Percentiles rank a stretch among this genome's conserved stretches.
These are phyloP conservation scores for Merops nubicus DNA, from an alignment of 2,113 vertebrate genomes.

Conservation along the genomic window DNA sequence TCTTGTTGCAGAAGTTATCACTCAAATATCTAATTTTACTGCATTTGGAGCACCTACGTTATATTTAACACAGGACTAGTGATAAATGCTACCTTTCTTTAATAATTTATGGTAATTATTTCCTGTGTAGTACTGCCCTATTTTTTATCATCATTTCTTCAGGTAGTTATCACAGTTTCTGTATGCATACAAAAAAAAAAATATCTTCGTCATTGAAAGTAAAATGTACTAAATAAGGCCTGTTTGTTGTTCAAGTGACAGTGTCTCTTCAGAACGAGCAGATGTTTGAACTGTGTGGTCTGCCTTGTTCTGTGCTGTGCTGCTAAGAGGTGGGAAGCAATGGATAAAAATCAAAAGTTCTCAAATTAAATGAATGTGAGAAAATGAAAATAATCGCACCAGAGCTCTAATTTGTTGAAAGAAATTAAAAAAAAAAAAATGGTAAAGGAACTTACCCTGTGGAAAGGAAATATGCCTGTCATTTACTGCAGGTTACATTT, in stretches of 20 bases:
- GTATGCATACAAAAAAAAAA: not conserved
- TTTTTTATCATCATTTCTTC: not conserved
- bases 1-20: not conserved
- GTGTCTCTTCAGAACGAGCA: constrained; percentile 44
- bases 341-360: constrained; percentile 47
- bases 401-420: constrained; percentile 13
- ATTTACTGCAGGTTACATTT: not conserved
- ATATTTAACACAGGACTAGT: not conserved
- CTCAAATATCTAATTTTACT: constrained; percentile 23
- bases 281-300: constrained; percentile 12
- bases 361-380: constrained; percentile 44
- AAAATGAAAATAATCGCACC: constrained; percentile 17
- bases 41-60: constrained; percentile 10
- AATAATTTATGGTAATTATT: not conserved
- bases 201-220: constrained; percentile 6
- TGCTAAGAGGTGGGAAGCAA: not conserved
- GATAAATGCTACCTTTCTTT: constrained; percentile 9
- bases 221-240: constrained; percentile 50
- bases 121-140: not conserved
- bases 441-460: not conserved
- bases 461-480: not conserved
- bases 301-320: not conserved
- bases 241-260: constrained; percentile 51
- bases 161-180: constrained; percentile 23
- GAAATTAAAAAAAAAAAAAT: not conserved